Percentiles rank a stretch among this genome's conserved stretches.
phyloP scores from a whole-genome alignment of 2,888 invertebrate species.

The Diarsia rubi region DNA sequence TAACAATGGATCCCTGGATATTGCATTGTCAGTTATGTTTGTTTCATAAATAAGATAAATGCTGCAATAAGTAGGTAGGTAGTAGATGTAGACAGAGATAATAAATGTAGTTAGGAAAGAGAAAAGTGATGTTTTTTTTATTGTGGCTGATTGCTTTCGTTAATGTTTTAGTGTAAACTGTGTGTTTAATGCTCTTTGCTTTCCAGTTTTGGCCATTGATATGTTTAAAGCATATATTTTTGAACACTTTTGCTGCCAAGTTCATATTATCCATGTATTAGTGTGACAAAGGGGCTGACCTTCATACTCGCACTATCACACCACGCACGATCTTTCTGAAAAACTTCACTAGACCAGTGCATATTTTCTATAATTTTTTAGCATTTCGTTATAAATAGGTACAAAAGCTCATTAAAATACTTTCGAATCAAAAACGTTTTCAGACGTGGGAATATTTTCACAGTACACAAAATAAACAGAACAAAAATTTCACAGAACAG shows the following conservation, averaged over 20 bases:
- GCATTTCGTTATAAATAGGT: too few relatives aligned
- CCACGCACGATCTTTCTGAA: too few relatives aligned
- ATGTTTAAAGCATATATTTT: neutral
- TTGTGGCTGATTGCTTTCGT: slow-evolving; percentile 28
- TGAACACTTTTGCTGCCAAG: too few relatives aligned
- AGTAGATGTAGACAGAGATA: slow-evolving; percentile 17
- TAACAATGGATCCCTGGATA: slow-evolving; percentile 63
- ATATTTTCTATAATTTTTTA: too few relatives aligned
- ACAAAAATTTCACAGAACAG: slow-evolving; percentile 26
- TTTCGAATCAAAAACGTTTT: neutral
- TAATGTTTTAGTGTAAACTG: neutral
- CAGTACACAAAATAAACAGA: slow-evolving; percentile 10
- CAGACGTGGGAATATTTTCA: neutral
- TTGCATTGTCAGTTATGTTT: slow-evolving; percentile 52
- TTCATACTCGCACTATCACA: too few relatives aligned
- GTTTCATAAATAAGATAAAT: slow-evolving; percentile 59
- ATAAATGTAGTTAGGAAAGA: slow-evolving; percentile 39
- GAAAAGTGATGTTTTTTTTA: slow-evolving; percentile 21
- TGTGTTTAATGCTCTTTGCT: neutral
- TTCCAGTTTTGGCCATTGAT: neutral
- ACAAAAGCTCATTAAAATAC: neutral
- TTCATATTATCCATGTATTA: too few relatives aligned
- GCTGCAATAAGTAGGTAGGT: slow-evolving; percentile 32
- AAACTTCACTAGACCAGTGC: too few relatives aligned
- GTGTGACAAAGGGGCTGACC: too few relatives aligned